Evolutionary conservation across 2,888 invertebrate species (phyloP).

Genomic region (Cephus rjabovi): DNA sequence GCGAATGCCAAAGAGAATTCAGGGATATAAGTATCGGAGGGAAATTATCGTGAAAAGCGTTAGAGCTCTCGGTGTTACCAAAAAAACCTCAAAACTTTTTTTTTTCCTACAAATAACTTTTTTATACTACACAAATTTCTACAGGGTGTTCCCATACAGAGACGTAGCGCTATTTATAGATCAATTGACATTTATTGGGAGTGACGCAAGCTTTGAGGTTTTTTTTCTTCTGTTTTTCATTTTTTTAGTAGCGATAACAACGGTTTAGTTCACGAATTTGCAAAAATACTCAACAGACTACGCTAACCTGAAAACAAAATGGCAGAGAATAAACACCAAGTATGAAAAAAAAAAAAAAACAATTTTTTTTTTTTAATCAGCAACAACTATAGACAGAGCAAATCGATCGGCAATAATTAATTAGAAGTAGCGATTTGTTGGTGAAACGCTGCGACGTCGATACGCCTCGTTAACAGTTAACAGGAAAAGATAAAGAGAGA

Average conservation of each 20-base stretch:
- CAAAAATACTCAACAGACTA: neutral
- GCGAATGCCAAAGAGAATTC: neutral
- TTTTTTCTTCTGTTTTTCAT: neutral
- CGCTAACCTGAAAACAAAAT: neutral
- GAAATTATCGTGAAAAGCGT: neutral
- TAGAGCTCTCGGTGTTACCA: neutral
- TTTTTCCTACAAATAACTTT: too few relatives aligned
- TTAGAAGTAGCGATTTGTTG: neutral
- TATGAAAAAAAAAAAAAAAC: neutral
- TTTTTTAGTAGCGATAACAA: neutral
- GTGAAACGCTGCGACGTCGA: neutral
- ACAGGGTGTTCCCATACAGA: too few relatives aligned
- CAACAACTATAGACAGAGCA: neutral
- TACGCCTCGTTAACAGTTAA: neutral
- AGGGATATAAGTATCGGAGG: neutral
- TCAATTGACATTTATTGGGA: neutral
- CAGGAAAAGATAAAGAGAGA: neutral
- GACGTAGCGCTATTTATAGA: too few relatives aligned
- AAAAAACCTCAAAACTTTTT: neutral
- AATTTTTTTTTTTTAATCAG: neutral
- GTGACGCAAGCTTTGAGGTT: neutral
- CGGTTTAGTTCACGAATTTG: neutral
- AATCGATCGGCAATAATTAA: neutral
- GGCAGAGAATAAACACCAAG: neutral
- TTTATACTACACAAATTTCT: too few relatives aligned